Evolutionary conservation across 2,888 invertebrate species (phyloP), one percentile per base, ranked within the genome.

Genomic region (Callinectes sapidus): DNA sequence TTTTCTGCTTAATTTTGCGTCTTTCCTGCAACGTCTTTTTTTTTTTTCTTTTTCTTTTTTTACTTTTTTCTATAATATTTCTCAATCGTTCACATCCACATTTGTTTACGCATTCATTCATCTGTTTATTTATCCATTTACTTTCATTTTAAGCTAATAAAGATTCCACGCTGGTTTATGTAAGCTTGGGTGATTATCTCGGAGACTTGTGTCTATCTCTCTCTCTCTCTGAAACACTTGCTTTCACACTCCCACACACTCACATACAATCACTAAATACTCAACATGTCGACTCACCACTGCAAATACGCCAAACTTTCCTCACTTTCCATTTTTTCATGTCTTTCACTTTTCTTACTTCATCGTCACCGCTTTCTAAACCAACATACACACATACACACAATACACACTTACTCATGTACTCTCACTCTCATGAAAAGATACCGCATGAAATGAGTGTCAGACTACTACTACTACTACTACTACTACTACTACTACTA

Each of bases 241-340:
- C 61, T 6, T n/a, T n/a, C 71, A n/a, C 28, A 28, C 71, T 8
- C 71, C 1, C 61, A 23, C 23, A 2, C 61, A 61, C 61, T 5
- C 23, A 16, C 61, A 61, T 18, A 1, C 18, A 61, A 16, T 23
- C 61, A 61, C 61, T 23, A 23, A 61, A 16, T 23, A 16, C 61
- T 61, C 16, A 16, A 61, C 23, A 61, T 23, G 23, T 5, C 61
- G 18, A 81, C 1, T 35, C 81, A 35, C 32, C 35, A 81, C 8
- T 77, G 18, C 35, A 81, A 81, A 81, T 81, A 48, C 48, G 10
- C 48, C 8, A 8, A 81, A 35, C 81, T 81, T 81, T 81, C 71
- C n/a, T 81, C 32, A 81, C 81, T 81, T 81, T 81, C 81, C 81
- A 81, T 81, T 81, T 81, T 28, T 71, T 71, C 61, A 28, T 5